Conservation (phyloP, 2,888 invertebrate genomes). For the Patella ulyssiponensis region DNA sequence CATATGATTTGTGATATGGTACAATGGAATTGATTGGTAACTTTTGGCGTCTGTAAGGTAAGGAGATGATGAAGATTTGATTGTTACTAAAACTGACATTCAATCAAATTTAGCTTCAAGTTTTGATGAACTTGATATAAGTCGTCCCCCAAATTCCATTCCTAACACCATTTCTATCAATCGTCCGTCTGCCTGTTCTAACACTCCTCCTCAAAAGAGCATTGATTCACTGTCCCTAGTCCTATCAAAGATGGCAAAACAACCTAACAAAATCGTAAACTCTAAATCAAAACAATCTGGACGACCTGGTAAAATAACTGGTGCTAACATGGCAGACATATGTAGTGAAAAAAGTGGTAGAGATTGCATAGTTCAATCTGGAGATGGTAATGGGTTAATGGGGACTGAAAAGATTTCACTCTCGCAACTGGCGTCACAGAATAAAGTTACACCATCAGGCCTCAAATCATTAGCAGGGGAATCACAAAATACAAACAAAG, state of each 20-base stretch:
- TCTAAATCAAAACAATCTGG: neutral
- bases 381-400: neutral
- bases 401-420: neutral
- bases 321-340: neutral
- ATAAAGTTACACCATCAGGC: neutral
- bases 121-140: constrained; percentile 7
- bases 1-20: constrained; percentile 11
- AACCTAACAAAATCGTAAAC: neutral
- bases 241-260: neutral
- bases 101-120: constrained; percentile 10
- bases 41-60: constrained; percentile 60
- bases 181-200: too few species aligned
- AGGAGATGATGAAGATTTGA: constrained; percentile 42
- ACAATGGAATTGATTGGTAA: constrained; percentile 24
- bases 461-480: constrained; percentile 28
- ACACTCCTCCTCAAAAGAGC: neutral
- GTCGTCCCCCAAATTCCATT: constrained; percentile 11
- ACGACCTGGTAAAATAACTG: neutral
- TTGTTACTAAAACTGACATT: constrained; percentile 8
- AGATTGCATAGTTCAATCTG: neutral
- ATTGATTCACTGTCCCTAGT: neutral
- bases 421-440: constrained; percentile 8
- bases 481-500: constrained; percentile 7
- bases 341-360: neutral
- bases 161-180: neutral